A percentile compares a stretch with the other conserved stretches of the same genome.
Conservation (phyloP, 2,797 vertebrate species). For the Neosilurus hyrtlii region DNA sequence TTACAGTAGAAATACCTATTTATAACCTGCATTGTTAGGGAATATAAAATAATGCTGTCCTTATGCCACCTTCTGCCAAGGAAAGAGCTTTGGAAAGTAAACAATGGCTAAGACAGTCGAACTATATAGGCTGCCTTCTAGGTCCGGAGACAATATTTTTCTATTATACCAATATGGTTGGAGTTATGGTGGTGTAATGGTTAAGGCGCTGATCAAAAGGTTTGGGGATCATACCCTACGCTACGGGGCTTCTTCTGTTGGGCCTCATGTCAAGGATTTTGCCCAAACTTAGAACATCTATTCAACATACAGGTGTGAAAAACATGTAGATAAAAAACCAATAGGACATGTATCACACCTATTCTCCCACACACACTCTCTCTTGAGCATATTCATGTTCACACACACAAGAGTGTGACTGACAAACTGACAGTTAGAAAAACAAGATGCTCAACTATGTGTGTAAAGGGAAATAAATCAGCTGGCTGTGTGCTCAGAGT, state of each 20-base stretch:
- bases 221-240: too few relatives aligned
- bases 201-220: too few relatives aligned
- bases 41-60: not conserved
- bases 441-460: conserved; percentile 6
- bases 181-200: too few relatives aligned
- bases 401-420: too few relatives aligned
- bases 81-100: not conserved
- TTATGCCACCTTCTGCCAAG: not conserved
- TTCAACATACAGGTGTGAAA: too few relatives aligned
- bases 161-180: not conserved
- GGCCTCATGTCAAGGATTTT: too few relatives aligned
- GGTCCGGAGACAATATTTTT: not conserved
- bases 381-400: not conserved
- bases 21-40: not conserved
- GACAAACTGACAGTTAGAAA: too few relatives aligned
- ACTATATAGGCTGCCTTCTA: not conserved
- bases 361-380: not conserved
- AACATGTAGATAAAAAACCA: too few relatives aligned
- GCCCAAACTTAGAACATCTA: too few relatives aligned
- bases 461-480: too few relatives aligned
- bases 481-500: too few relatives aligned
- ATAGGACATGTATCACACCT: not conserved
- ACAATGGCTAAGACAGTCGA: not conserved
- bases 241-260: too few relatives aligned
- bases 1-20: not conserved